Evolutionary conservation across 2,113 vertebrate genomes (phyloP).

Genomic region (Aviceda subcristata): DNA sequence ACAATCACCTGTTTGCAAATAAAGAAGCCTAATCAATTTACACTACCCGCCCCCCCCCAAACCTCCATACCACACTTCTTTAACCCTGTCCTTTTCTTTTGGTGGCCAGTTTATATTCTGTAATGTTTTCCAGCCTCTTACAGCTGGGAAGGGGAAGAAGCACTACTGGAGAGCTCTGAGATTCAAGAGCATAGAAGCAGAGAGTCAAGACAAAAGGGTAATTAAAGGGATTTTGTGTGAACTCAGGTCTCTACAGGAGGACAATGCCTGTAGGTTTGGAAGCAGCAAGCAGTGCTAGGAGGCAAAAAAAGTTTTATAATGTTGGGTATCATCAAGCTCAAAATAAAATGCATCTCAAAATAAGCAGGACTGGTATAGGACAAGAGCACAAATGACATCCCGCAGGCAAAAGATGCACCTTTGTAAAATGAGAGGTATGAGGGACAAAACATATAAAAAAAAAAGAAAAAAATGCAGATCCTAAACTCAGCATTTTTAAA

Average conservation of each 20-base stretch:
- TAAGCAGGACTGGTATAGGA: neutral
- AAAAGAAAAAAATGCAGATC: neutral
- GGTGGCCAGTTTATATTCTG: neutral
- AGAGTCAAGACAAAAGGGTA: neutral
- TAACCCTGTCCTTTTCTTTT: neutral
- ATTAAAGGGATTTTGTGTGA: neutral
- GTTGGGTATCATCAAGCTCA: neutral
- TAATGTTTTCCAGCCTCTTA: neutral
- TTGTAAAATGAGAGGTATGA: neutral
- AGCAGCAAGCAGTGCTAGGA: neutral
- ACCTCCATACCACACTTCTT: neutral
- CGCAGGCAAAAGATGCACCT: accelerated
- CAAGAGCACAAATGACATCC: neutral
- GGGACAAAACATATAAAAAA: accelerated
- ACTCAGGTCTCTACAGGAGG: neutral
- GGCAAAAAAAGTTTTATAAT: neutral
- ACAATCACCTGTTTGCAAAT: neutral
- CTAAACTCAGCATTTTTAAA: neutral
- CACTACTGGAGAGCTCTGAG: neutral
- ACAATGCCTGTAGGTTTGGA: neutral
- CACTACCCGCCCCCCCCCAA: too few relatives aligned
- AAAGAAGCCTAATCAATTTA: neutral
- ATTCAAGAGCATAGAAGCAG: neutral
- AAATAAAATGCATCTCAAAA: neutral
- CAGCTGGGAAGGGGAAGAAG: neutral